Percentiles rank a stretch among this genome's conserved stretches.
phyloP scores from a whole-genome alignment of 1,140 invertebrate genomes.

The Euborellia annulipes region DNA sequence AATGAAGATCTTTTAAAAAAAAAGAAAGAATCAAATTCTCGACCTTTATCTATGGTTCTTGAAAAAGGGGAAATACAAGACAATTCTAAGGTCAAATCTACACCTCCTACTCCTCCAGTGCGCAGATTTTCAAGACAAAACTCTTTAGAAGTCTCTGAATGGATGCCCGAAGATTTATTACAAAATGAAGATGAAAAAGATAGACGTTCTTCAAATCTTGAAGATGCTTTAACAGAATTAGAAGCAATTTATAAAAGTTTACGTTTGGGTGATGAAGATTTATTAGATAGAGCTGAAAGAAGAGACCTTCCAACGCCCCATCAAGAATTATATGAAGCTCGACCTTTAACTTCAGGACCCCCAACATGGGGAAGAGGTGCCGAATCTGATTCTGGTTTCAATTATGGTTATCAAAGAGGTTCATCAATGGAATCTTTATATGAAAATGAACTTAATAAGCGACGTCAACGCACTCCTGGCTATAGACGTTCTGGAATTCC shows the following conservation, averaged over 20 bases:
- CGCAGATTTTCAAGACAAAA: conserved; percentile 7
- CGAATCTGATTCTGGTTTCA: conserved; percentile 13
- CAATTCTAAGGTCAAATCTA: not conserved
- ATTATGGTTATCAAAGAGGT: conserved; percentile 9
- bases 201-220: conserved; percentile 55
- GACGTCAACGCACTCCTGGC: conserved; percentile 21
- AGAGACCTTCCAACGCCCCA: conserved; percentile 44
- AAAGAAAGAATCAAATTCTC: conserved; percentile 14
- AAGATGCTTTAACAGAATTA: conserved; percentile 71
- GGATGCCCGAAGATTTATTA: conserved; percentile 2
- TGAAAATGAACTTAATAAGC: conserved; percentile 7
- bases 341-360: too few species aligned
- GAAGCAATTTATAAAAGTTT: conserved; percentile 80
- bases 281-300: conserved; percentile 58
- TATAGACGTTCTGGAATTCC: conserved; percentile 30
- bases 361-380: conserved; percentile 11
- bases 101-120: conserved; percentile 11
- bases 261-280: conserved; percentile 61
- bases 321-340: conserved; percentile 17
- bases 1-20: conserved; percentile 25
- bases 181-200: conserved; percentile 30
- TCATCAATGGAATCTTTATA: conserved; percentile 15
- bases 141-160: conserved; percentile 9
- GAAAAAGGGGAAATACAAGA: conserved; percentile 19
- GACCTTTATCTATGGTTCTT: conserved; percentile 20